A percentile compares a stretch with the other conserved stretches of the same genome.
Evolutionary conservation across 2,888 invertebrate species (phyloP).

Genomic region (Chorisops tibialis): DNA sequence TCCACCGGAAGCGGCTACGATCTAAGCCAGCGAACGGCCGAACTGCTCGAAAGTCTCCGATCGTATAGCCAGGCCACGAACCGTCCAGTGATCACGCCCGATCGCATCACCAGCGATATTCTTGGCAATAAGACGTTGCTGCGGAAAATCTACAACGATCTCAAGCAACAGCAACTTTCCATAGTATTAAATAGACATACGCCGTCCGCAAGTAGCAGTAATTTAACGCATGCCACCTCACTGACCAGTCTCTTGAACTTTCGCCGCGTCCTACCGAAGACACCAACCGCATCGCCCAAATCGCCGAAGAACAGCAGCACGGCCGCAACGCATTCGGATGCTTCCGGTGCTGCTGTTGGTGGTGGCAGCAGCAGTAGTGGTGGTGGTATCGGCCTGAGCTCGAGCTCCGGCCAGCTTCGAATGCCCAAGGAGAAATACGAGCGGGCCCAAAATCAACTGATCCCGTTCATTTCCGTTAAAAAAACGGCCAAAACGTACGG

Average conservation of each 20-base stretch:
- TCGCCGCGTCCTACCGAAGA: slow-evolving; percentile 8
- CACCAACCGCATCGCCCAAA: not conserved
- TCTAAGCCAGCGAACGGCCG: not conserved
- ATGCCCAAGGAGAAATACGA: slow-evolving; percentile 10
- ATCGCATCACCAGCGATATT: slow-evolving; percentile 68
- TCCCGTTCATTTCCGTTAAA: slow-evolving; percentile 7
- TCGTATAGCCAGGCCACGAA: slow-evolving; percentile 13
- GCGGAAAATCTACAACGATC: slow-evolving; percentile 52
- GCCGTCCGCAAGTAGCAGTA: slow-evolving; percentile 28
- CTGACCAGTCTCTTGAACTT: slow-evolving; percentile 27
- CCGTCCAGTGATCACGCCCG: slow-evolving; percentile 47
- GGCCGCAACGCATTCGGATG: not conserved
- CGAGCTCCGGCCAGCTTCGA: not conserved
- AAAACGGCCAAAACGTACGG: slow-evolving; percentile 33
- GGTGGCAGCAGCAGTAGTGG: too few species aligned
- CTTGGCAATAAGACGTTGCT: slow-evolving; percentile 70
- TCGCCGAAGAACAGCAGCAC: too few species aligned
- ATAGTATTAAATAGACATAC: slow-evolving; percentile 43
- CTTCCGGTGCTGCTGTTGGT: too few species aligned
- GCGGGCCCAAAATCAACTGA: slow-evolving; percentile 1
- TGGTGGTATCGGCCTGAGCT: too few species aligned
- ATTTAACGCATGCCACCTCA: slow-evolving; percentile 26
- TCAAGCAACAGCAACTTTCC: slow-evolving; percentile 48
- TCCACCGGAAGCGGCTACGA: not conserved
- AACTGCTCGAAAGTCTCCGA: slow-evolving; percentile 19